Conservation (phyloP, 2,888 invertebrate species). For the Helicoverpa assulta region DNA sequence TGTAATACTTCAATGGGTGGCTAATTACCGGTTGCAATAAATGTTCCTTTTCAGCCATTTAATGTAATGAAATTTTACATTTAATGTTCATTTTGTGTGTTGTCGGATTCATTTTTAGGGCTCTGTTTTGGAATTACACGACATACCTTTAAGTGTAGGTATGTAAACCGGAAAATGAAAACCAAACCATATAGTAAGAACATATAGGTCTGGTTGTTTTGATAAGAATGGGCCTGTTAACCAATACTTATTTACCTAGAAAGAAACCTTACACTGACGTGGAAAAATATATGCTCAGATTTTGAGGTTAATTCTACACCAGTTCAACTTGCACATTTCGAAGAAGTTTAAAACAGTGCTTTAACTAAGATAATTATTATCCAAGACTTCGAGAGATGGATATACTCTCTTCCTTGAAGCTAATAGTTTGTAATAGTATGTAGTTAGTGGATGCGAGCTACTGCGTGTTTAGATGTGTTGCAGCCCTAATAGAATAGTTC, state of each 20-base stretch:
- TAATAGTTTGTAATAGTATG: conserved; percentile 43
- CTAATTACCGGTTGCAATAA: conserved; percentile 37
- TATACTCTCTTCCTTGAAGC: conserved; percentile 16
- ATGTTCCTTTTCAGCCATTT: conserved; percentile 34
- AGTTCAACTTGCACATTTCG: background rate
- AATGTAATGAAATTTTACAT: conserved; percentile 20
- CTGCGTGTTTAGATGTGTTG: conserved; percentile 14
- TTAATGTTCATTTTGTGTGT: conserved; percentile 2
- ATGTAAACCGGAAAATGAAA: too few species aligned
- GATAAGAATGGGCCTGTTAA: too few species aligned
- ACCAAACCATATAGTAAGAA: too few species aligned
- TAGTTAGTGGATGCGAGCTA: conserved; percentile 20
- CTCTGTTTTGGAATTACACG: background rate
- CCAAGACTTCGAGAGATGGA: conserved; percentile 9
- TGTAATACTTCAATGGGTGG: conserved; percentile 35
- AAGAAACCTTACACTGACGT: too few species aligned
- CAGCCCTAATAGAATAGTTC: conserved; percentile 43
- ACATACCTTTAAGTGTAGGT: too few species aligned
- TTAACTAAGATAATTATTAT: conserved; percentile 6
- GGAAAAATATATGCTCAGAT: background rate
- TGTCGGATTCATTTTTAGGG: background rate
- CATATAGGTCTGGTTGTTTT: too few species aligned
- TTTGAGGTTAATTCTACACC: background rate
- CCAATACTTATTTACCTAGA: too few species aligned
- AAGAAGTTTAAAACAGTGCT: background rate